Conservation (phyloP, 35 echinoderm and acorn worm genomes). For the Ptychodera flava region DNA sequence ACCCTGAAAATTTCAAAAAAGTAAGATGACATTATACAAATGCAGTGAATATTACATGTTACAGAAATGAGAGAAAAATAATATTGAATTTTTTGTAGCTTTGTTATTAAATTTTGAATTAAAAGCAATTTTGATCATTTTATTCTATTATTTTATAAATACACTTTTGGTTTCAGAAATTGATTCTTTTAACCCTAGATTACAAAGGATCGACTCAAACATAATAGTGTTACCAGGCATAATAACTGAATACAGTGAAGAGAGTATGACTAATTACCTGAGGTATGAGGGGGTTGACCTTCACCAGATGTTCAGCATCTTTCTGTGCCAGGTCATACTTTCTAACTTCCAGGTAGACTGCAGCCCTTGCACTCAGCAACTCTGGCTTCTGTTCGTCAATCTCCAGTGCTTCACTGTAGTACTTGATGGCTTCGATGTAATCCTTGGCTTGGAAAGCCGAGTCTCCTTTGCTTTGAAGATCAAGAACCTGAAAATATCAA, state of each 20-base stretch:
- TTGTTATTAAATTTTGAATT: no score
- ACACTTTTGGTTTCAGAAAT: no score
- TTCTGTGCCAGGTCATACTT: constrained; percentile 55
- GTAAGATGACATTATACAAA: background rate
- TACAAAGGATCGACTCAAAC: no score
- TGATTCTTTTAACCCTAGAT: no score
- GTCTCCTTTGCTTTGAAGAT: constrained; percentile 71
- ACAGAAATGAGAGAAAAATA: no score
- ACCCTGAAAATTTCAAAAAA: constrained; percentile 48
- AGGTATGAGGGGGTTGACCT: constrained; percentile 77
- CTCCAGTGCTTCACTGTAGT: constrained; percentile 80
- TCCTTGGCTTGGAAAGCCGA: constrained; percentile 57
- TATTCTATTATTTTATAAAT: no score
- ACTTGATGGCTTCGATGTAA: constrained; percentile 49
- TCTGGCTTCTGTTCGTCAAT: constrained; percentile 79
- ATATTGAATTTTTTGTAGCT: no score
- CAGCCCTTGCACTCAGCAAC: constrained; percentile 55
- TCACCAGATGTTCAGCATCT: constrained; percentile 85
- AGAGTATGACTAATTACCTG: no score
- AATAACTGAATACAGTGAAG: no score
- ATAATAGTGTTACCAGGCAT: no score
- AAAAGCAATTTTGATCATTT: no score
- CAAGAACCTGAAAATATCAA: constrained; percentile 59
- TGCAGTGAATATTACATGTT: no score
- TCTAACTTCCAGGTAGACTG: constrained; percentile 56